Evolutionary conservation across 2,113 vertebrate genomes (phyloP).

Genomic region (Callospermophilus lateralis): DNA sequence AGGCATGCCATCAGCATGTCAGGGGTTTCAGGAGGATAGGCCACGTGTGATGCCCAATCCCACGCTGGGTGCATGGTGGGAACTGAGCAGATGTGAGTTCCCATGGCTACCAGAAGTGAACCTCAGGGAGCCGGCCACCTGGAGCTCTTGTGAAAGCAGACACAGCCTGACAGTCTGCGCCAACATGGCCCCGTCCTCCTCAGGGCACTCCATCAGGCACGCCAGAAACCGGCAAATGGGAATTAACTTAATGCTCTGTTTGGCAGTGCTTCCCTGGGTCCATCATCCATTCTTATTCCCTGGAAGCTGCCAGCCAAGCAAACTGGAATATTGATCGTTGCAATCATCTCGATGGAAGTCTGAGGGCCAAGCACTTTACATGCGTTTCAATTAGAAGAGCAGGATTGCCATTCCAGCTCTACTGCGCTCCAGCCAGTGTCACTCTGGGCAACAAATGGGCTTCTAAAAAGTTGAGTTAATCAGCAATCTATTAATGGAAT

Average conservation of each 20-base stretch:
- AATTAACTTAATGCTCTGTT: slow-evolving; percentile 49
- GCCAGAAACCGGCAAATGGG: slow-evolving; percentile 21
- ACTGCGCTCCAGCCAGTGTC: neutral
- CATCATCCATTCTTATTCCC: neutral
- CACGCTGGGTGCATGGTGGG: neutral
- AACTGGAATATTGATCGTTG: slow-evolving; percentile 41
- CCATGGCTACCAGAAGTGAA: neutral
- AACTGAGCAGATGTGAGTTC: neutral
- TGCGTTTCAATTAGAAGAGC: slow-evolving; percentile 11
- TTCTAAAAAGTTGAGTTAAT: slow-evolving; percentile 37
- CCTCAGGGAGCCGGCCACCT: neutral
- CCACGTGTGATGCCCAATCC: neutral
- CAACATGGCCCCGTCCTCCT: neutral
- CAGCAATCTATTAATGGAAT: neutral
- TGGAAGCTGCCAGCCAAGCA: slow-evolving; percentile 66
- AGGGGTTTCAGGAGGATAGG: neutral
- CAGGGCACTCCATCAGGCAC: neutral
- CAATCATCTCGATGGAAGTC: neutral
- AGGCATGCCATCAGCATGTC: neutral
- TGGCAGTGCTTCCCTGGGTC: slow-evolving; percentile 42
- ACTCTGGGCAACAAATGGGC: slow-evolving; percentile 25
- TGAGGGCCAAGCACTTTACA: slow-evolving; percentile 6
- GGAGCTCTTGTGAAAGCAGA: neutral
- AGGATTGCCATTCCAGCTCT: neutral
- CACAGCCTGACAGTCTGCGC: neutral